Conservation (phyloP, 2,888 invertebrate species). For the Cryptosula pallasiana region DNA sequence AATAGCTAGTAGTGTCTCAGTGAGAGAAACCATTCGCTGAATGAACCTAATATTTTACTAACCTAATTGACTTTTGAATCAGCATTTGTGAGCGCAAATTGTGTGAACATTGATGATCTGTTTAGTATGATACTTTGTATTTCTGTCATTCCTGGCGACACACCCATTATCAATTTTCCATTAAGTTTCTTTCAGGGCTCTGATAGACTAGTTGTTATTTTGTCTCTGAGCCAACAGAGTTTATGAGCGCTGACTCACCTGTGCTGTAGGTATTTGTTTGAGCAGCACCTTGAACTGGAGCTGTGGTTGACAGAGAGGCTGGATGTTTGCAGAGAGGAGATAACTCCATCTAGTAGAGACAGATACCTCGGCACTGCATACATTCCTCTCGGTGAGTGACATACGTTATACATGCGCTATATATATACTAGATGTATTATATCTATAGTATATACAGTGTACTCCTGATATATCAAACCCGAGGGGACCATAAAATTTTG, state of each 20-base stretch:
- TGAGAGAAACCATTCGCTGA: not conserved
- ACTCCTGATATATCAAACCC: too few species aligned
- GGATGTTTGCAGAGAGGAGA: not conserved
- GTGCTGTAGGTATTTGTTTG: slow-evolving; percentile 18
- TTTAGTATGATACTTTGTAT: too few species aligned
- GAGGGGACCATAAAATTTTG: too few species aligned
- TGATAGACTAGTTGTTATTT: too few species aligned
- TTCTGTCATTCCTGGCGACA: too few species aligned
- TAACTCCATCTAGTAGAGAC: slow-evolving; percentile 18
- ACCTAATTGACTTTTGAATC: not conserved
- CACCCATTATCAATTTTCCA: too few species aligned
- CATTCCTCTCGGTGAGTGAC: slow-evolving; percentile 9
- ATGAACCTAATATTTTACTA: not conserved
- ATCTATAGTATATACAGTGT: too few species aligned
- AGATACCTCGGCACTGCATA: slow-evolving; percentile 9
- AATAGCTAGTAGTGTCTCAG: too few species aligned
- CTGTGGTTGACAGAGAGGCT: not conserved
- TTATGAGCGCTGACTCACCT: not conserved
- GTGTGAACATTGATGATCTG: not conserved
- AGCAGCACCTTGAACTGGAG: slow-evolving; percentile 2
- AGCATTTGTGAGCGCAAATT: not conserved
- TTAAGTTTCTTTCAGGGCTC: too few species aligned
- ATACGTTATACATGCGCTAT: too few species aligned
- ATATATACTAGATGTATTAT: too few species aligned
- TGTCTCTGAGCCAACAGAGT: not conserved